Conservation (phyloP, 2,888 invertebrate species). For the Tetragnatha montana region DNA sequence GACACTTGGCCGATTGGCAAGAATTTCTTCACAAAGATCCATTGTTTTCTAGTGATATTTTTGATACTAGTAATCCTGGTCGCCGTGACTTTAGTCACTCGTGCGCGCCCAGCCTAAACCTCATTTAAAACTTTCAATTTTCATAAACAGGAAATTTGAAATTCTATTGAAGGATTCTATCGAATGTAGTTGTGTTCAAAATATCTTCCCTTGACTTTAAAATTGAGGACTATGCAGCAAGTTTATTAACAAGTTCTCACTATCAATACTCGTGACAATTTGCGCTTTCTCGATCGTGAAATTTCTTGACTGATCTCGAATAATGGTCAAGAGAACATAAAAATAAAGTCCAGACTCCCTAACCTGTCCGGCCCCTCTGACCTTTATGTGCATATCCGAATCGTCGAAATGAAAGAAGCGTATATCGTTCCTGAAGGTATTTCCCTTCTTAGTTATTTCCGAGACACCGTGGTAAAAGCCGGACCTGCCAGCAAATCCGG, state of each 20-base stretch:
- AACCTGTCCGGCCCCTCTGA: slow-evolving; percentile 57
- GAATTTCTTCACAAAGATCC: too few relatives aligned
- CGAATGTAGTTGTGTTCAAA: too few relatives aligned
- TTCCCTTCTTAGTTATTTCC: slow-evolving; percentile 53
- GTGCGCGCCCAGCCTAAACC: too few relatives aligned
- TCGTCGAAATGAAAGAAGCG: slow-evolving; percentile 64
- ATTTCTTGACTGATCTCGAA: slow-evolving; percentile 61
- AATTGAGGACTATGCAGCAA: slow-evolving; percentile 61
- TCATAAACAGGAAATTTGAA: too few relatives aligned
- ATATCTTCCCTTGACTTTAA: slow-evolving; percentile 2
- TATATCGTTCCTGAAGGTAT: slow-evolving; percentile 64
- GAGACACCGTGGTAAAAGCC: slow-evolving; percentile 64
- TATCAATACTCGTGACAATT: slow-evolving; percentile 62
- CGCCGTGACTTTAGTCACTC: too few relatives aligned
- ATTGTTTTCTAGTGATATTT: too few relatives aligned
- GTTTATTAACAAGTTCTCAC: slow-evolving; percentile 64
- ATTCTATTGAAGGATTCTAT: too few relatives aligned
- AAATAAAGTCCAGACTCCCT: slow-evolving; percentile 57
- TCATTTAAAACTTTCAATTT: too few relatives aligned
- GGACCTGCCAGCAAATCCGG: slow-evolving; percentile 51
- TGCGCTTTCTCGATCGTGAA: slow-evolving; percentile 63
- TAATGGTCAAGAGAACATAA: slow-evolving; percentile 54
- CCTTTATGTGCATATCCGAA: slow-evolving; percentile 64
- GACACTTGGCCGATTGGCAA: too few relatives aligned
- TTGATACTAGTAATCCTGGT: too few relatives aligned